Evolutionary conservation across 2,797 vertebrate genomes (phyloP).

Genomic region (Hoplostethus atlanticus): DNA sequence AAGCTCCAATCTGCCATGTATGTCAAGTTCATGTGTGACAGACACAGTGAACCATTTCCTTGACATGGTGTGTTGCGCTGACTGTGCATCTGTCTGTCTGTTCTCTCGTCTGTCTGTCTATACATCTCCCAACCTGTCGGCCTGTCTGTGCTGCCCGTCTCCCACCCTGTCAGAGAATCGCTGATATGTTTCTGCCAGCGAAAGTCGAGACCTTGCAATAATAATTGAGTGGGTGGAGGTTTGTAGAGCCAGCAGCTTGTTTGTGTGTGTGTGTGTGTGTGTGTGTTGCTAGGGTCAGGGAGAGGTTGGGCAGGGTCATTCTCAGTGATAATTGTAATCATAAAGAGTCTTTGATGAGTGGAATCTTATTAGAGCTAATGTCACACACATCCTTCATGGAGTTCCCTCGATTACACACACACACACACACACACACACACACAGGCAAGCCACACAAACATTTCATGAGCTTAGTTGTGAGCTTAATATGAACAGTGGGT

Average conservation of each 20-base stretch:
- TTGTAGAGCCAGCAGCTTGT: conserved; percentile 2
- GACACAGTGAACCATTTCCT: too few species aligned
- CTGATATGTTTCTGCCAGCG: conserved; percentile 17
- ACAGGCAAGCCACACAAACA: not conserved
- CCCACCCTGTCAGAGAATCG: conserved; percentile 7
- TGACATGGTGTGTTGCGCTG: too few species aligned
- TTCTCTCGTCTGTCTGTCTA: not conserved
- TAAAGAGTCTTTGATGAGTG: conserved; percentile 63
- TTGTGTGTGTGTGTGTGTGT: conserved; percentile 6
- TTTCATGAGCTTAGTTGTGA: too few species aligned
- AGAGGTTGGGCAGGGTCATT: conserved; percentile 42
- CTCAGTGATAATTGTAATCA: conserved; percentile 68
- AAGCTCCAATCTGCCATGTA: too few species aligned
- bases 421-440: not conserved
- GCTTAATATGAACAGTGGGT: not conserved
- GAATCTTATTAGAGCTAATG: conserved; percentile 78
- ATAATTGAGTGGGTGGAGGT: conserved; percentile 20
- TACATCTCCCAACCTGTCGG: not conserved
- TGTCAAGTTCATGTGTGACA: too few species aligned
- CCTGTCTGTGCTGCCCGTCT: not conserved
- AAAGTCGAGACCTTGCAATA: conserved; percentile 3
- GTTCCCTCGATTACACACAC: conserved; percentile 29
- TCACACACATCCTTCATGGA: too few species aligned
- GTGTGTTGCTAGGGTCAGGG: conserved; percentile 2
- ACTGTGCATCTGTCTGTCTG: not conserved